Percentiles rank a stretch among this genome's conserved stretches.
These are phyloP conservation scores for Morpho helenor DNA, from an alignment of 2,888 invertebrate species.

Conservation along the genomic window DNA sequence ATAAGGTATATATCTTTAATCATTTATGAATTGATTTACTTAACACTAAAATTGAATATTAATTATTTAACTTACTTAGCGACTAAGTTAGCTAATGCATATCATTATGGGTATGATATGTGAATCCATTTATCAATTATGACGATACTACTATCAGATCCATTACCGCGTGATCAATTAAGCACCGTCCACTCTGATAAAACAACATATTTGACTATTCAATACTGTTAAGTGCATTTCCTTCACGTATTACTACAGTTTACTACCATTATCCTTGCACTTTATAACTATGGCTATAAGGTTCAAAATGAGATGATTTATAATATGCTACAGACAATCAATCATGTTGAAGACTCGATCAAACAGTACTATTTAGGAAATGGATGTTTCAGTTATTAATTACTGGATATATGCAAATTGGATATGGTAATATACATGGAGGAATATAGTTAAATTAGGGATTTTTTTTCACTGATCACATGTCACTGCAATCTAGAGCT, in stretches of 20 bases:
- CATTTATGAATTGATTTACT: too few relatives aligned
- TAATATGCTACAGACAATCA: constrained; percentile 19
- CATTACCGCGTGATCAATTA: constrained; percentile 16
- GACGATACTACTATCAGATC: constrained; percentile 8
- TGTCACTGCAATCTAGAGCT: too few relatives aligned
- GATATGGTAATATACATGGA: constrained; percentile 5
- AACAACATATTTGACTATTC: constrained; percentile 29
- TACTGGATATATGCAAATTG: constrained; percentile 48
- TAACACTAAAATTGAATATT: too few relatives aligned
- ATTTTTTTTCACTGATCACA: too few relatives aligned
- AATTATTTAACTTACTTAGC: too few relatives aligned
- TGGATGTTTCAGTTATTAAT: constrained; percentile 39
- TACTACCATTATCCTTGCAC: constrained; percentile 6
- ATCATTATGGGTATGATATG: too few relatives aligned
- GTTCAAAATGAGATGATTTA: constrained; percentile 14
- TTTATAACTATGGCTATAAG: constrained; percentile 20
- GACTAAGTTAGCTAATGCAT: too few relatives aligned
- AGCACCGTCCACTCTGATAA: constrained; percentile 22
- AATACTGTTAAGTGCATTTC: constrained; percentile 30
- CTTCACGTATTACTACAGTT: background rate
- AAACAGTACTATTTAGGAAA: constrained; percentile 30
- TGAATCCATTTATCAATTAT: background rate
- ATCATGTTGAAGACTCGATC: constrained; percentile 24
- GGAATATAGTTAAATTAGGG: background rate
- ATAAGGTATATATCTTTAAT: too few relatives aligned